A percentile compares a stretch with the other conserved stretches of the same genome.
Conservation (phyloP, 1,140 invertebrate species). For the Drosophila cardini region DNA sequence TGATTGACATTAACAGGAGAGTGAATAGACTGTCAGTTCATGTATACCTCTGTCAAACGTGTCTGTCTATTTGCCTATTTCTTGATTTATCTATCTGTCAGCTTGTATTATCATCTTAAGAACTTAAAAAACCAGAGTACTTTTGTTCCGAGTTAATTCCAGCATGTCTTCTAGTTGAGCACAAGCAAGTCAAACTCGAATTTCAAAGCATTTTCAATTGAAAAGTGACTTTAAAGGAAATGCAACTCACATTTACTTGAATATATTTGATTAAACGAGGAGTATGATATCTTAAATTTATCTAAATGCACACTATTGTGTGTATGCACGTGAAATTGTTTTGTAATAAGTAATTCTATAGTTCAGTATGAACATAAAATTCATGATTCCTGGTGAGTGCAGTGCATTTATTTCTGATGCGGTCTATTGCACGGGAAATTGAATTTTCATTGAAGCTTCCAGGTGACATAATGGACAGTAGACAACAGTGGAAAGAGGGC, state of each 20-base stretch:
- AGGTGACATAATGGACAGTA: constrained; percentile 50
- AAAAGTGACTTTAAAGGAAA: background rate
- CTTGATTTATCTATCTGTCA: too few species aligned
- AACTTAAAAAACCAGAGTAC: too few species aligned
- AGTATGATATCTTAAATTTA: background rate
- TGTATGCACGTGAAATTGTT: background rate
- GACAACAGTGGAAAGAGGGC: background rate
- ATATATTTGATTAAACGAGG: background rate
- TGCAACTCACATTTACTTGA: background rate
- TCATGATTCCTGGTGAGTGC: constrained; percentile 29
- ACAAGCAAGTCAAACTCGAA: background rate
- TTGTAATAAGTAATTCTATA: constrained; percentile 7
- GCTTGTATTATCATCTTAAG: too few species aligned
- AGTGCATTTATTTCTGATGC: constrained; percentile 42
- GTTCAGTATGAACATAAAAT: constrained; percentile 34
- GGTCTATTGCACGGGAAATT: constrained; percentile 66
- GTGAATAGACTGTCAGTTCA: background rate
- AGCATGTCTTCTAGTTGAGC: background rate
- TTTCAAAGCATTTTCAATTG: background rate
- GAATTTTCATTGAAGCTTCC: constrained; percentile 66
- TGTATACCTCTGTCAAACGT: background rate
- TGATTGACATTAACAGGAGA: background rate
- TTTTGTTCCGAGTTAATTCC: background rate
- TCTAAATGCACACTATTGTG: background rate
- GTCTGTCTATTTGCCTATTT: background rate